These are phyloP conservation scores for Trichogramma pretiosum DNA, from an alignment of 1,140 invertebrate genomes.

Conservation along the genomic window DNA sequence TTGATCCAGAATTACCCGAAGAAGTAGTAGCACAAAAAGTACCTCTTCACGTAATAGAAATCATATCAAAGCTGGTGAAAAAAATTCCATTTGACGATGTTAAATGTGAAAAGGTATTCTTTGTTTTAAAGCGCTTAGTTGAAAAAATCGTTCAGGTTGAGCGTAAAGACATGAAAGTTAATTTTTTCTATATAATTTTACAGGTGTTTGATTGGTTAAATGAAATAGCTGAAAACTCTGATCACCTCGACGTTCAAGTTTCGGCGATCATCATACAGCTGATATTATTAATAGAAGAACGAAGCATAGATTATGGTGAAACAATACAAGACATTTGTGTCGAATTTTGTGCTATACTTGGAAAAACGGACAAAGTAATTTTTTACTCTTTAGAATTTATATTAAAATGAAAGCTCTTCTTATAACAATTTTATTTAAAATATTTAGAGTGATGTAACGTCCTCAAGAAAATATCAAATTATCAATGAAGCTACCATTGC, in stretches of 20 bases:
- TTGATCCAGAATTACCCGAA: constrained; percentile 29
- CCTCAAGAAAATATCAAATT: constrained; percentile 31
- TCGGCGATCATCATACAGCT: constrained; percentile 29
- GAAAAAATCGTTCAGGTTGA: too few species aligned
- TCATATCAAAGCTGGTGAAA: constrained; percentile 31
- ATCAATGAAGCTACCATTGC: constrained; percentile 33
- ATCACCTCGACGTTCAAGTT: constrained; percentile 26
- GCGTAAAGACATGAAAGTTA: constrained; percentile 2
- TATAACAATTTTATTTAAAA: constrained; percentile 6
- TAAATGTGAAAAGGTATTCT: constrained; percentile 23
- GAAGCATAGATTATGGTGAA: constrained; percentile 26
- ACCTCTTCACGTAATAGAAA: constrained; percentile 37
- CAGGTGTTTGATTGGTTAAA: constrained; percentile 41
- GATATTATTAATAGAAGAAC: constrained; percentile 34
- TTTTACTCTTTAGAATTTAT: constrained; percentile 3
- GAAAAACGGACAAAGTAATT: constrained; percentile 36
- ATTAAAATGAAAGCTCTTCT: not conserved
- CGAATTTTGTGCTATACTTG: constrained; percentile 36
- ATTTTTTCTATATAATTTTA: constrained; percentile 11
- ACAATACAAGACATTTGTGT: constrained; percentile 37
- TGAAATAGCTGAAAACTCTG: constrained; percentile 29
- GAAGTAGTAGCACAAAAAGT: constrained; percentile 34
- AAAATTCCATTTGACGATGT: constrained; percentile 35
- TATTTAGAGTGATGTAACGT: constrained; percentile 23
- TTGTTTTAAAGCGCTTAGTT: constrained; percentile 1